Evolutionary conservation across 2,797 vertebrate species (phyloP).

Genomic region (Simalia tracyae): DNA sequence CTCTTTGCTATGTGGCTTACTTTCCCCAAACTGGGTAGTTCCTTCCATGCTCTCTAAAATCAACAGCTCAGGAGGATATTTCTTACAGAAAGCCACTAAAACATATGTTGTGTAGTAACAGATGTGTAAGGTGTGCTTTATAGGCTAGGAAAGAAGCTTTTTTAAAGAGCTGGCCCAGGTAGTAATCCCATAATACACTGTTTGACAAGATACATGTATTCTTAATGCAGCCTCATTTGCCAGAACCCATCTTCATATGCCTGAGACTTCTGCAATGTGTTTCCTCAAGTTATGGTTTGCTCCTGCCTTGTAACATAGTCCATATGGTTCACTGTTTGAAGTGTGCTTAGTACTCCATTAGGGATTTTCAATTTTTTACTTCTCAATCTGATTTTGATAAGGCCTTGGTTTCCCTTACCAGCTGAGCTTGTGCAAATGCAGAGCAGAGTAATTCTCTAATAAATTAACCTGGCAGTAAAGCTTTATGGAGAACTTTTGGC

Average conservation of each 20-base stretch:
- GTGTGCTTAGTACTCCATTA: conserved; percentile 78
- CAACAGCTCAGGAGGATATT: conserved; percentile 39
- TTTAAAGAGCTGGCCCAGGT: conserved; percentile 30
- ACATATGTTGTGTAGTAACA: neutral
- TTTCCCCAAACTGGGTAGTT: conserved; percentile 28
- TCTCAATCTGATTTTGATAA: conserved; percentile 79
- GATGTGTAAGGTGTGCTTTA: conserved; percentile 18
- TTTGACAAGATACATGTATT: neutral
- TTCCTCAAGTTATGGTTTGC: conserved; percentile 61
- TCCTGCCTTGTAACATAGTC: conserved; percentile 75
- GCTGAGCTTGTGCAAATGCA: conserved; percentile 74
- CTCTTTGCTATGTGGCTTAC: conserved; percentile 39
- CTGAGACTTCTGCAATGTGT: conserved; percentile 50
- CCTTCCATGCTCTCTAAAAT: conserved; percentile 43
- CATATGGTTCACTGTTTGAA: conserved; percentile 81
- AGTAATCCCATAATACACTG: conserved; percentile 40
- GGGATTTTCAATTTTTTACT: conserved; percentile 71
- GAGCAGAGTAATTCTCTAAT: conserved; percentile 76
- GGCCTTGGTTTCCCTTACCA: conserved; percentile 67
- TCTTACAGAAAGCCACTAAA: neutral
- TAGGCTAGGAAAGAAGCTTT: conserved; percentile 11
- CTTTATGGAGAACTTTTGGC: conserved; percentile 70
- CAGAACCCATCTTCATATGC: conserved; percentile 55
- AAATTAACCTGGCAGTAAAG: conserved; percentile 75
- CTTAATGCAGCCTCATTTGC: conserved; percentile 52